Conservation (phyloP, 2,113 vertebrate species). For the Corvus moneduloides region DNA sequence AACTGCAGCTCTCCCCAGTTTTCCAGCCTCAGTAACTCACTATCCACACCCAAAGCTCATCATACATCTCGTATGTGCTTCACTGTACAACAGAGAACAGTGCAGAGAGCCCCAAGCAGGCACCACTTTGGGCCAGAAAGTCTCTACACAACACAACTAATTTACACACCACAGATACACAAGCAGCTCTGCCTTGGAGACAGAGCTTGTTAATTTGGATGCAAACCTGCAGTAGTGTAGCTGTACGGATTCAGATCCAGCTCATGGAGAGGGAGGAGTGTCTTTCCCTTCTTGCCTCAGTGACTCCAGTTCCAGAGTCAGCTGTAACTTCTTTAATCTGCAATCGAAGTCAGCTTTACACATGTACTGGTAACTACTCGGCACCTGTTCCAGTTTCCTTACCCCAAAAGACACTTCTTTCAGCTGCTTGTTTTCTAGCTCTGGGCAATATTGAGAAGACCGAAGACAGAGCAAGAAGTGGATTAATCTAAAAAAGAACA, state of each 20-base stretch:
- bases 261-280: neutral
- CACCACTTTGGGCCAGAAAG: neutral
- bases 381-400: neutral
- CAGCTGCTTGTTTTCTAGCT: neutral
- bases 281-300: neutral
- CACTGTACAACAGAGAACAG: neutral
- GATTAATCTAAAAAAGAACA: neutral
- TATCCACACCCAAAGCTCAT: neutral
- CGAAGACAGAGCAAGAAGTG: neutral
- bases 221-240: neutral
- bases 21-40: neutral
- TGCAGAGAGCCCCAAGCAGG: neutral
- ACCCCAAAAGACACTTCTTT: neutral
- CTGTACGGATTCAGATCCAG: neutral
- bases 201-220: neutral
- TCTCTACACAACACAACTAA: neutral
- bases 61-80: fast-evolving
- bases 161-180: neutral
- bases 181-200: neutral
- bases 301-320: neutral
- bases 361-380: neutral
- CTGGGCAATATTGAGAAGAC: neutral
- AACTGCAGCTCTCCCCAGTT: neutral
- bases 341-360: neutral
- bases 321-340: neutral